Base-by-base conservation (phyloP, 1,140 invertebrate species). In the Pseudomyrmex sp. region DNA sequence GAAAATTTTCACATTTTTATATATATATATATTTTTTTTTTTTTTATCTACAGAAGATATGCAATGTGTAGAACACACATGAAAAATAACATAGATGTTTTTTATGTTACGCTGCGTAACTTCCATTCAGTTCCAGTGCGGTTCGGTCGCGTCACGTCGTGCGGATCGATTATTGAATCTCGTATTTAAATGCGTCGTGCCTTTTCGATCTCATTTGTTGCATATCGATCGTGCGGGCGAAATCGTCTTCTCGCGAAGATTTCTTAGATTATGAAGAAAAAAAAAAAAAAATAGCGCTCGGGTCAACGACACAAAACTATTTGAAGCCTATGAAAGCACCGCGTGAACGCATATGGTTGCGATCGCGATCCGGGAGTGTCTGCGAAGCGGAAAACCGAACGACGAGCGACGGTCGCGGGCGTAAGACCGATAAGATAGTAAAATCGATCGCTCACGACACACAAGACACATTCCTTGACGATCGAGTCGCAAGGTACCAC, bases 391-490 rank as follows among this genome's bases (percentile, higher is more conserved):
- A 69, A 76, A 76, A 86, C 65, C 77, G 20, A 80, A 44, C 35
- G 65, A 69, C 65, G 44, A 48, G 35, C 8, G 59, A 48, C 61
- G 52, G 20, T 50, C 76, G 76, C 15, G 50, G 50, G 9, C 35
- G 0, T 35, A 5, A 70, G 70, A 80, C 20, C 66, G 76, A 80
- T 70, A 80, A 80, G 76, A 80, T 72, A 72, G 65, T 80, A 72
- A 72, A 72, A 70, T 59, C n/a, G 23, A 48, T 9, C 7, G 15
- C 4, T 10, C 63, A 69, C 69, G 84, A 85, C 62, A 50, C 26
- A 35, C 18, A 15, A 5, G 44, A 72, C 23, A 48, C 59, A 65
- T 72, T 74, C 20, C 65, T 18, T 35, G 52, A 12, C 15, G 54
- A 86, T 83, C 70, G 80, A 48, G 23, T 26, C 48, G 35, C 58